Conservation (phyloP, 1,140 invertebrate species). For the Drosophila bocki region DNA sequence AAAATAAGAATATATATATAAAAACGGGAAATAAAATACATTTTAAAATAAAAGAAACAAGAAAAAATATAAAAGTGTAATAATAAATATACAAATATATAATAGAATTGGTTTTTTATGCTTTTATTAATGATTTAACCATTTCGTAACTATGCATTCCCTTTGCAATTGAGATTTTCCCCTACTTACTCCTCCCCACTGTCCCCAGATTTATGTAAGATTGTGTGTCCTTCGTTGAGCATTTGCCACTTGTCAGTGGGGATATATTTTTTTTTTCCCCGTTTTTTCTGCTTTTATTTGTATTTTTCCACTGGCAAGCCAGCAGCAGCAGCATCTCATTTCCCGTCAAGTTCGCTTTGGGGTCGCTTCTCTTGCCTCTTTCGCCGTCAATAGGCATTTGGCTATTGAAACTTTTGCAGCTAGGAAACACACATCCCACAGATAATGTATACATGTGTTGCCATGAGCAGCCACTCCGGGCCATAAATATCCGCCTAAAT, state of each 20-base stretch:
- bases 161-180: neutral
- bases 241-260: slow-evolving; percentile 68
- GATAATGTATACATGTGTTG: slow-evolving; percentile 37
- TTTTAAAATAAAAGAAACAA: too few relatives aligned
- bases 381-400: slow-evolving; percentile 75
- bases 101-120: too few relatives aligned
- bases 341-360: slow-evolving; percentile 67
- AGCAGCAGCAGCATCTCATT: slow-evolving; percentile 58
- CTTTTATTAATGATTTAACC: neutral
- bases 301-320: slow-evolving; percentile 42
- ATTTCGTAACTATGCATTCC: neutral
- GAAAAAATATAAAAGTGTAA: too few relatives aligned
- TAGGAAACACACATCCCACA: slow-evolving; percentile 19
- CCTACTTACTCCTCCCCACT: neutral
- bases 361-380: slow-evolving; percentile 31
- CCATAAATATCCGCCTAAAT: slow-evolving; percentile 82
- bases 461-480: slow-evolving; percentile 50
- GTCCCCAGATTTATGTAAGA: slow-evolving; percentile 49
- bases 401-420: slow-evolving; percentile 67
- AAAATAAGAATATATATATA: too few relatives aligned
- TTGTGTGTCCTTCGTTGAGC: slow-evolving; percentile 31
- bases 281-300: neutral
- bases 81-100: too few relatives aligned
- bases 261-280: slow-evolving; percentile 9
- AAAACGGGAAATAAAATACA: neutral